A percentile compares a stretch with the other conserved stretches of the same genome.
These are phyloP conservation scores for Herminia tarsipennalis DNA, from an alignment of 2,888 invertebrate genomes.

Conservation along the genomic window DNA sequence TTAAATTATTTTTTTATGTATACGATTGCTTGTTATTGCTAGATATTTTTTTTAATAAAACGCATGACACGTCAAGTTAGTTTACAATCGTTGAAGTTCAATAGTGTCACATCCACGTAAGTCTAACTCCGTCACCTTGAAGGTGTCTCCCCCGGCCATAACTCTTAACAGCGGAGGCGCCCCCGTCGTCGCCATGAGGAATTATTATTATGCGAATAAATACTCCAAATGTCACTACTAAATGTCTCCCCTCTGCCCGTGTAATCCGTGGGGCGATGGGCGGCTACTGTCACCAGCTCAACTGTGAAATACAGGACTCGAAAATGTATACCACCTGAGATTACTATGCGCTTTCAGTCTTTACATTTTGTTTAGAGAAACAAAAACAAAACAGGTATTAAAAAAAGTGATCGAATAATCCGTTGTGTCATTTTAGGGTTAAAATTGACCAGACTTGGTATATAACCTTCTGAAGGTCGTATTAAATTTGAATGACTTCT, in stretches of 20 bases:
- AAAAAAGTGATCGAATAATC: no score
- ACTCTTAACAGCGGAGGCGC: conserved; percentile 76
- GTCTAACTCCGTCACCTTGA: conserved; percentile 65
- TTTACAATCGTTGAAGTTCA: background rate
- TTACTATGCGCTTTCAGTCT: no score
- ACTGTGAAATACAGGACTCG: conserved; percentile 6
- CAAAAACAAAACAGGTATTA: no score
- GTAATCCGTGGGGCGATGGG: conserved; percentile 60
- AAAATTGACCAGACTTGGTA: no score
- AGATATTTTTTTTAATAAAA: no score
- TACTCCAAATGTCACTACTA: conserved; percentile 88
- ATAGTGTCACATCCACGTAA: conserved; percentile 52
- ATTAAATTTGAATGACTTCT: no score
- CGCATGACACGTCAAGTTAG: no score
- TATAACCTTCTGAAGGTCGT: no score
- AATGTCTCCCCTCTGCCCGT: conserved; percentile 78
- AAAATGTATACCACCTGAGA: background rate
- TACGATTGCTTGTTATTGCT: no score
- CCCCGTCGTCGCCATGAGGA: conserved; percentile 82
- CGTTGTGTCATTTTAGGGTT: no score
- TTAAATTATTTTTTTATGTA: no score
- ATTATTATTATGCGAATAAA: conserved; percentile 89
- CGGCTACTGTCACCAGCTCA: conserved; percentile 27
- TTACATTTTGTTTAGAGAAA: no score
- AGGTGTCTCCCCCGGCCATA: conserved; percentile 80